Evolutionary conservation across 2,113 vertebrate species (phyloP), one percentile per base, ranked within the genome.

Genomic region (Stigmatopora nigra): DNA sequence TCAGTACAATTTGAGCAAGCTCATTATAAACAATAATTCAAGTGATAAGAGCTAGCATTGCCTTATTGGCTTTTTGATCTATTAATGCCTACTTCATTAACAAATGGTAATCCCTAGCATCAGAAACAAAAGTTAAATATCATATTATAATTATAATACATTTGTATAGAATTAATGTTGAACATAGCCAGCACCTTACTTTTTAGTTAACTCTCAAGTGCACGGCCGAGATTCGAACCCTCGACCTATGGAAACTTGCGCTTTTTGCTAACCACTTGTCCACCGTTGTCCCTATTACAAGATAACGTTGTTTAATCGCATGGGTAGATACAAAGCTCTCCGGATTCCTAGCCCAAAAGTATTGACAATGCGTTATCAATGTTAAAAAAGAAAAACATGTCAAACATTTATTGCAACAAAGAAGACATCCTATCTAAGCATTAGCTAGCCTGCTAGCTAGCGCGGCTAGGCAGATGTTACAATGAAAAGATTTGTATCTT

Each of bases 1-100:
- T 31, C 60, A 45, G 58, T 38, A 58, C 41, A 64, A 61, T 36
- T 45, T 47, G 31, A 20, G 53, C 67, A 9, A 58, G 65, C 35
- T 45, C 12, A 15, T 13, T 56, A 13, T 31, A 25, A 56, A 31
- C 20, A 53, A 53, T 11, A 53, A 11, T 5, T 31, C 22, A 56
- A 56, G 15, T 15, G 7, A 56, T 31, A 14, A 31, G 14, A 56
- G 15, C 13, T 56, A 14, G 53, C 53, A 31, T 13, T 55, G 31
- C 11, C 16, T n/a, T 38, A 41, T 38, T 59, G 11, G 16, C 25
- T 59, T 38, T 36, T 15, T 36, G 11, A 2, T 1, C 5, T 1
- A 58, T 17, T n/a, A 38, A 35, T 19, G 35, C 36, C 36, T 31
- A 31, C 7, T 7, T 15, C 22, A 56, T 56, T 19, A 20, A 4